Base-by-base conservation (phyloP, 2,797 vertebrate genomes). In the Triplophysa bombifrons region DNA sequence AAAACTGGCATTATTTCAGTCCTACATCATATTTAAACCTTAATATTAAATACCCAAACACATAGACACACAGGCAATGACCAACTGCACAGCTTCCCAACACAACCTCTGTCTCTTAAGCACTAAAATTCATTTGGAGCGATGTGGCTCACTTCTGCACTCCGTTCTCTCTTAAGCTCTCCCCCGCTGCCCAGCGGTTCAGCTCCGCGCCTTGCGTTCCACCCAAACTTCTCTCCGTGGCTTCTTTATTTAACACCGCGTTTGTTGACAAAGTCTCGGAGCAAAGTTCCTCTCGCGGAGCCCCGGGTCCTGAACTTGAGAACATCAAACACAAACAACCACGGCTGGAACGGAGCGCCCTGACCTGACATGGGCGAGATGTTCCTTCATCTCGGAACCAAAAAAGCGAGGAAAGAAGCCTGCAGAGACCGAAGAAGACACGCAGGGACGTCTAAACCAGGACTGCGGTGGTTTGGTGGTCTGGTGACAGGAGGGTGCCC, bases 201-300 rank as follows among this genome's bases (percentile, higher is more conserved):
- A 60, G 55, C 56, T 25, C 20, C 3, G 16, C 13, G 55, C 74
- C 79, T 81, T 50, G 74, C 74, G 81, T 81, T 81, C 79, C 82
- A 78, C 48, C 64, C 58, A 60, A 84, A 81, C 79, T 69, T 58
- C 68, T 58, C 82, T 72, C 55, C 12, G 60, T 65, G n/a, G 65
- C 51, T 64, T 48, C 81, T 84, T 72, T 80, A 65, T 82, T 44
- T 77, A 80, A 68, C 44, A 10, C 51, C 16, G 34, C 44, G 41
- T 81, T 76, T 81, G 85, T 82, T 80, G 72, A 73, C 79, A 73
- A 27, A 65, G 65, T 71, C 75, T 83, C 67, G 2, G 80, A 86
- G 85, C 77, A 80, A 84, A 84, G 85, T 86, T 85, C 82, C 65
- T 53, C 71, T 12, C 6, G 48, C 60, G 7, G 65, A 65, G 55